A percentile compares a stretch with the other conserved stretches of the same genome.
Conservation (phyloP, 2,888 invertebrate genomes). For the Ypsolopha sequella region DNA sequence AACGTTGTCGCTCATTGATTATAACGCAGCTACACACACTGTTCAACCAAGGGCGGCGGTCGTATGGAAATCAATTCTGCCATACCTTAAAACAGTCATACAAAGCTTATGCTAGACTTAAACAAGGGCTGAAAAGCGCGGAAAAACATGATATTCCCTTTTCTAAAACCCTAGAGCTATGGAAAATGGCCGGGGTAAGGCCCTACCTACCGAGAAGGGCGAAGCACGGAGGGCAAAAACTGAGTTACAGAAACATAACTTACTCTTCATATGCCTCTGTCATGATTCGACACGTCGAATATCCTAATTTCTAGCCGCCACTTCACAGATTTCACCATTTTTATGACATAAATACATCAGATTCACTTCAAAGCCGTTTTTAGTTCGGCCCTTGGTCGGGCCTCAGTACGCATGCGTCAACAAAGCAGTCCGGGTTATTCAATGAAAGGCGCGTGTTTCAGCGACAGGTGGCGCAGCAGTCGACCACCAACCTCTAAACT, state of each 20-base stretch:
- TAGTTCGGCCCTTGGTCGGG: conserved; percentile 69
- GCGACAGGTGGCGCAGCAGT: conserved; percentile 55
- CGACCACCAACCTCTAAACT: conserved; percentile 29
- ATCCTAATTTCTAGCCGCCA: conserved; percentile 86
- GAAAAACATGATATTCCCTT: conserved; percentile 27
- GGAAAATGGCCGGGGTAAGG: conserved; percentile 65
- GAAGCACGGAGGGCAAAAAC: conserved; percentile 39
- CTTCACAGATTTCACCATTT: conserved; percentile 87
- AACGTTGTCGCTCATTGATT: conserved; percentile 59
- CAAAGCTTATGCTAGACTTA: conserved; percentile 7
- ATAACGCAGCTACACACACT: conserved; percentile 45
- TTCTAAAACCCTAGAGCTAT: conserved; percentile 36
- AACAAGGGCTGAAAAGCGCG: conserved; percentile 13
- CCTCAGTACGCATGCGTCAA: conserved; percentile 67
- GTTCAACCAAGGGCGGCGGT: conserved; percentile 57
- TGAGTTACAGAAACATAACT: conserved; percentile 63
- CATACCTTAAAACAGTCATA: conserved; percentile 15
- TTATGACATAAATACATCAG: conserved; percentile 83
- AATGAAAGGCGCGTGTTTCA: conserved; percentile 6
- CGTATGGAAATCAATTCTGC: conserved; percentile 22
- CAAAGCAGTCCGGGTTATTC: conserved; percentile 28
- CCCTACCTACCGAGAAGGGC: conserved; percentile 55
- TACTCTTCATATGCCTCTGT: conserved; percentile 93
- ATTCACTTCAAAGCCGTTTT: conserved; percentile 62
- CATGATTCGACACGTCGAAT: conserved; percentile 89